Evolutionary conservation across 2,113 vertebrate species (phyloP).

Genomic region (Ceuthmochares aereus): DNA sequence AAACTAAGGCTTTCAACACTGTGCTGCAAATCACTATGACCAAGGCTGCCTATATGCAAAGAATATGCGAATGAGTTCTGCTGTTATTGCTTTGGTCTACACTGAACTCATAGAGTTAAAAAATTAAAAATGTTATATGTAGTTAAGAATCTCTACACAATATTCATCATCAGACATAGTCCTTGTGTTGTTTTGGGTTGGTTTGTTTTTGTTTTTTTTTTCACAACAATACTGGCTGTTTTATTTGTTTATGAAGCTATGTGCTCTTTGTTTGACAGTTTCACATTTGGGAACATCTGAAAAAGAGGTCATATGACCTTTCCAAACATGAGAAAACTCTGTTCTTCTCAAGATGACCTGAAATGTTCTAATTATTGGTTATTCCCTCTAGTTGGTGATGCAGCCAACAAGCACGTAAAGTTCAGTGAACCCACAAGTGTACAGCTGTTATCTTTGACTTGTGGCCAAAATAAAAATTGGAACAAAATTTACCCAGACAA

Average conservation of each 20-base stretch:
- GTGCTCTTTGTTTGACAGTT: conserved; percentile 33
- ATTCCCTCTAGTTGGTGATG: conserved; percentile 83
- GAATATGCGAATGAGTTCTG: background rate
- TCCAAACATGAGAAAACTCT: conserved; percentile 74
- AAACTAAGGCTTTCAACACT: conserved; percentile 47
- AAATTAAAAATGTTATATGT: background rate
- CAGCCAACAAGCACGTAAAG: conserved; percentile 85
- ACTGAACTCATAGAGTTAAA: conserved; percentile 1
- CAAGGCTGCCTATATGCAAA: conserved; percentile 14
- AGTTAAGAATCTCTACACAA: background rate
- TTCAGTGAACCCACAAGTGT: conserved; percentile 90
- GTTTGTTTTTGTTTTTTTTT: background rate
- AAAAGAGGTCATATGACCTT: conserved; percentile 72
- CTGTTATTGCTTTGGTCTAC: background rate
- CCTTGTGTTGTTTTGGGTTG: background rate
- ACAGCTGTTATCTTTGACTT: conserved; percentile 95
- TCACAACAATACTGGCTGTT: background rate
- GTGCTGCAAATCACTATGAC: conserved; percentile 68
- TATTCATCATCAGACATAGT: background rate
- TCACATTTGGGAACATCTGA: conserved; percentile 68
- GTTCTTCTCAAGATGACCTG: conserved; percentile 86
- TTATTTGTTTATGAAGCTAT: conserved; percentile 39
- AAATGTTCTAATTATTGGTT: conserved; percentile 93
- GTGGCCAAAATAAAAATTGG: conserved; percentile 90
- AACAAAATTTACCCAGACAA: conserved; percentile 80